These are phyloP conservation scores for Phytoseiulus persimilis DNA, from an alignment of 2,888 invertebrate species.

Conservation along the genomic window DNA sequence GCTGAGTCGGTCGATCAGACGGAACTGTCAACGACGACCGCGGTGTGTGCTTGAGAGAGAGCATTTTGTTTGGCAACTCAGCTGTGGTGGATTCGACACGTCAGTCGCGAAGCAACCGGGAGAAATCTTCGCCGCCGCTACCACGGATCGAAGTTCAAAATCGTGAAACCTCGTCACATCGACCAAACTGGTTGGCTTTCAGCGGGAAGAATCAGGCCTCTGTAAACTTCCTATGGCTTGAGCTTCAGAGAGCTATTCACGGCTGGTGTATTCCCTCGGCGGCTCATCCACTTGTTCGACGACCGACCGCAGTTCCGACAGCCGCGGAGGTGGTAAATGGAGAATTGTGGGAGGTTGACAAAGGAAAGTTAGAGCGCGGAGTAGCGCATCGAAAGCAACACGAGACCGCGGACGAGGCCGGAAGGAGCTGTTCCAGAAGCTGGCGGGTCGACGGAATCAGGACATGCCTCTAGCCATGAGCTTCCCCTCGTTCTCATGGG, in stretches of 20 bases:
- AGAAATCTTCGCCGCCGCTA: not conserved
- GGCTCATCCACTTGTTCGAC: not conserved
- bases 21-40: too few species aligned
- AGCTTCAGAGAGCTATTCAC: too few species aligned
- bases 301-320: too few species aligned
- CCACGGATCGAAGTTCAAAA: not conserved
- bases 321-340: not conserved
- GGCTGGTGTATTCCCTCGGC: too few species aligned
- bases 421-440: not conserved
- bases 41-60: not conserved
- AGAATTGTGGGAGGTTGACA: not conserved
- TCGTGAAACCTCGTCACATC: not conserved
- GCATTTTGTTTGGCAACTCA: not conserved
- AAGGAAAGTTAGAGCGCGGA: not conserved
- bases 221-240: too few species aligned
- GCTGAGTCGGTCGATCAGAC: too few species aligned
- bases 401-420: not conserved
- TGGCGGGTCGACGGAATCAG: not conserved
- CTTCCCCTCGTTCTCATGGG: constrained; percentile 46
- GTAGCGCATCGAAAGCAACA: not conserved
- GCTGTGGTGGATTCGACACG: not conserved
- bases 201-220: too few species aligned
- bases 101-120: not conserved
- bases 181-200: too few species aligned
- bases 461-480: not conserved